Evolutionary conservation across 1,140 invertebrate genomes (phyloP).

Genomic region (Drosophila carrolli): DNA sequence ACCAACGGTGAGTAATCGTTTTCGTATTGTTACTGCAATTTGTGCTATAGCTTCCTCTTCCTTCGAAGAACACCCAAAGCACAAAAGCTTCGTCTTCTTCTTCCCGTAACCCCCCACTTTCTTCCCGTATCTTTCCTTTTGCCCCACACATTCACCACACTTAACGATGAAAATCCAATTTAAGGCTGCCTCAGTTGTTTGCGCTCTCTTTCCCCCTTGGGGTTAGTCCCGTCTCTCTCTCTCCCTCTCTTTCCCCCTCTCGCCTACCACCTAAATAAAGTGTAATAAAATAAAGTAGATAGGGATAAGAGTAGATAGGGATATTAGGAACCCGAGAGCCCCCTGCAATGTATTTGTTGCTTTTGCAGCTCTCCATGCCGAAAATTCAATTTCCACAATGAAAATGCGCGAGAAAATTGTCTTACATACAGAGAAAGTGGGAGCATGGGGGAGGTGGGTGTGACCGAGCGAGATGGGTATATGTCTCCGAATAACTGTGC

Average conservation of each 20-base stretch:
- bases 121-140: conserved; percentile 1
- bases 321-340: conserved; percentile 23
- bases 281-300: conserved; percentile 84
- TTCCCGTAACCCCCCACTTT: background rate
- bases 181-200: conserved; percentile 70
- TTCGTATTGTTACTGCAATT: conserved; percentile 44
- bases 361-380: conserved; percentile 66
- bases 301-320: conserved; percentile 35
- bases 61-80: conserved; percentile 61
- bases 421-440: conserved; percentile 48
- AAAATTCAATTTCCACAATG: conserved; percentile 84
- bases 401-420: conserved; percentile 83
- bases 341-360: conserved; percentile 27
- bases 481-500: conserved; percentile 34
- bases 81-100: conserved; percentile 35
- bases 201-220: conserved; percentile 36
- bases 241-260: background rate
- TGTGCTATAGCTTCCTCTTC: background rate
- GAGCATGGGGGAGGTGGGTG: conserved; percentile 3
- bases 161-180: conserved; percentile 84
- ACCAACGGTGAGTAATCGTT: conserved; percentile 84
- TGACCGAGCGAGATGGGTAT: conserved; percentile 12
- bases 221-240: conserved; percentile 15
- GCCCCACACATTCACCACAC: conserved; percentile 57
- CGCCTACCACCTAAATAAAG: conserved; percentile 49